Evolutionary conservation across 2,113 vertebrate genomes (phyloP).

Genomic region (Chloropsis cyanopogon): DNA sequence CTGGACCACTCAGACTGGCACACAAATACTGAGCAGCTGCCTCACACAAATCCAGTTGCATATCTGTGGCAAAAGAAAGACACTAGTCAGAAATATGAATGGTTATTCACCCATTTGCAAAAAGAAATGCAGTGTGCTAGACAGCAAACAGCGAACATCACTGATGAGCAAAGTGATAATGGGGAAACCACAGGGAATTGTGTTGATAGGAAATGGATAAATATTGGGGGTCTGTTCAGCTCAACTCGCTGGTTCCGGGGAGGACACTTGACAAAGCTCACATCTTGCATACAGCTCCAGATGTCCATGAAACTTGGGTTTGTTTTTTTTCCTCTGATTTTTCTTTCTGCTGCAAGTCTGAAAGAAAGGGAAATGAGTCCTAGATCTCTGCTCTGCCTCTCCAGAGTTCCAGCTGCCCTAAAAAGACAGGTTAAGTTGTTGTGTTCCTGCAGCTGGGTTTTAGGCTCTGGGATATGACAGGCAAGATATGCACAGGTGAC

Average conservation of each 20-base stretch:
- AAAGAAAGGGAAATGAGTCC: neutral
- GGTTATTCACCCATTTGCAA: constrained; percentile 23
- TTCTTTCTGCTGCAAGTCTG: neutral
- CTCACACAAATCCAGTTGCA: neutral
- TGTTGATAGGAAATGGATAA: neutral
- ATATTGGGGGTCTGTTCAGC: neutral
- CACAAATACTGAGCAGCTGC: constrained; percentile 28
- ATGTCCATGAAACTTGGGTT: neutral
- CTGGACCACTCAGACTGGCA: neutral
- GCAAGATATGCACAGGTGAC: neutral
- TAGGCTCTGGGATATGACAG: neutral
- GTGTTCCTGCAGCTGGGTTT: neutral
- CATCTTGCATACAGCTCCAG: neutral
- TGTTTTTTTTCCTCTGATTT: neutral
- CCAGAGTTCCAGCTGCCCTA: neutral
- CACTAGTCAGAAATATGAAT: constrained; percentile 32
- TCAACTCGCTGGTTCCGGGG: neutral
- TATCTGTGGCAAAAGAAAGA: constrained; percentile 8
- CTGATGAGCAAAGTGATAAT: neutral
- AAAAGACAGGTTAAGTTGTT: neutral
- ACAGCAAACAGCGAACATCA: constrained; percentile 1
- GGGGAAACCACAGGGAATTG: neutral
- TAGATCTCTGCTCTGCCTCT: neutral
- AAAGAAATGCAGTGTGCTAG: neutral
- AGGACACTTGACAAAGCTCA: neutral